These are phyloP conservation scores for Orchestia grillus DNA, from an alignment of 1,140 invertebrate genomes.

Conservation along the genomic window DNA sequence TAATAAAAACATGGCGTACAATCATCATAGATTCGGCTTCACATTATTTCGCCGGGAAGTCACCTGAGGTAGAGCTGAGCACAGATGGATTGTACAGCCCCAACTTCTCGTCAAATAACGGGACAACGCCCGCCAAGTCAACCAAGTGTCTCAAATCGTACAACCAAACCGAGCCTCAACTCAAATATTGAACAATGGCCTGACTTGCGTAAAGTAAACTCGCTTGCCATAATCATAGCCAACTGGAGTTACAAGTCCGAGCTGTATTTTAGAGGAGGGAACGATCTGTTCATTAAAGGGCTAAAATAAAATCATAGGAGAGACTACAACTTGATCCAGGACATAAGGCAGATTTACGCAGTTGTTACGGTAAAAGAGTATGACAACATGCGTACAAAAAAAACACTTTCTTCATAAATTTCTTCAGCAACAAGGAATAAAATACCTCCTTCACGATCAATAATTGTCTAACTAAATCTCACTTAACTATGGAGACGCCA, in stretches of 20 bases:
- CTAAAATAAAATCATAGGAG: not conserved
- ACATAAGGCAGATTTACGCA: not conserved
- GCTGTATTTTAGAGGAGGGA: not conserved
- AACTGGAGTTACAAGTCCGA: not conserved
- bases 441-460: not conserved
- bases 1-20: not conserved
- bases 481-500: not conserved
- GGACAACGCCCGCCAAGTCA: not conserved
- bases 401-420: not conserved
- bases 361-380: not conserved
- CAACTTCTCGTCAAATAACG: not conserved
- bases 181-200: constrained; percentile 8
- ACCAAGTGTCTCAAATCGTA: not conserved
- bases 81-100: not conserved
- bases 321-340: not conserved
- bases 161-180: not conserved
- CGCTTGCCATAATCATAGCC: not conserved
- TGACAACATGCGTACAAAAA: not conserved
- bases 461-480: not conserved
- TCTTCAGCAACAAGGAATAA: not conserved
- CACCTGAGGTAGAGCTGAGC: not conserved
- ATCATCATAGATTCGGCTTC: not conserved
- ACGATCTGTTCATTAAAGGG: not conserved
- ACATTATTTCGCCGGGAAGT: not conserved
- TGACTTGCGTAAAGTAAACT: not conserved